Conservation (phyloP, 2,113 vertebrate genomes). For the Heteronetta atricapilla region DNA sequence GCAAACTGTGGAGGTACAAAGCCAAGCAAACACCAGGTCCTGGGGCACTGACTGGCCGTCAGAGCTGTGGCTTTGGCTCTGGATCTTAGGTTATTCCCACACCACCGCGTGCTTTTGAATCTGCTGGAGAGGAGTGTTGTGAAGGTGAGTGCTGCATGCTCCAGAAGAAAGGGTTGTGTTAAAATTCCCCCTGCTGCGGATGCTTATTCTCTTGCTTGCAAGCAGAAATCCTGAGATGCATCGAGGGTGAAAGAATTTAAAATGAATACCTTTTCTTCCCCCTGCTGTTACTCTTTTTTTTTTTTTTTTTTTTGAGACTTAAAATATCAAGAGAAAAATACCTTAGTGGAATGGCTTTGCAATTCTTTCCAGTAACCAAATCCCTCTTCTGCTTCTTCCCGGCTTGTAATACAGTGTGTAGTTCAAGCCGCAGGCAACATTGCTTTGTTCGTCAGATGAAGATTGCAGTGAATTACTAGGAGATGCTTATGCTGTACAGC, state of each 20-base stretch:
- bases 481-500: neutral
- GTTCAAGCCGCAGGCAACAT: neutral
- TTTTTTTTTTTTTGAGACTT: neutral
- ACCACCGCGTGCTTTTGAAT: neutral
- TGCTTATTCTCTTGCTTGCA: neutral
- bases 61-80: neutral
- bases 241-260: neutral
- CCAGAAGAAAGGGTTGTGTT: neutral
- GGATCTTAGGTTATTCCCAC: neutral
- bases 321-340: neutral
- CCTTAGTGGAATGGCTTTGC: neutral
- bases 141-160: fast-evolving
- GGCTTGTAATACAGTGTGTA: neutral
- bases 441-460: neutral
- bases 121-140: neutral
- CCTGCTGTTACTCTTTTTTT: neutral
- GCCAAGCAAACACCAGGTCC: neutral
- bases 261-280: neutral
- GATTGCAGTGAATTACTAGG: neutral
- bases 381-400: neutral
- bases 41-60: neutral
- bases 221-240: neutral
- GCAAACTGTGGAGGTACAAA: neutral
- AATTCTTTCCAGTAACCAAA: neutral
- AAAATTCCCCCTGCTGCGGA: neutral